Base-by-base conservation (phyloP, 2,113 vertebrate species). In the Camelus bactrianus region DNA sequence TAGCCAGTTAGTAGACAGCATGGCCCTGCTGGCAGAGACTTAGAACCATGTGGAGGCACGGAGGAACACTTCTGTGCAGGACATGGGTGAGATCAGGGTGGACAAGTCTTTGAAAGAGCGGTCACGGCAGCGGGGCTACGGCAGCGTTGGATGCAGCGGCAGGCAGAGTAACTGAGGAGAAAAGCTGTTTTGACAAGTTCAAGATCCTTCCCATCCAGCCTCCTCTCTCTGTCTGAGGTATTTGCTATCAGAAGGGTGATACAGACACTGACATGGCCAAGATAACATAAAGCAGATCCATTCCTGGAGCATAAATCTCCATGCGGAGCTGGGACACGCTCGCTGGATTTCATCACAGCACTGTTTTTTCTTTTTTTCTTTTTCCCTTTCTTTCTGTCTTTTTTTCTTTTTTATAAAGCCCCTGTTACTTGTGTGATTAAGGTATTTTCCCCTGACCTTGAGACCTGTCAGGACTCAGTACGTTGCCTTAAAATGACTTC, bases 131-230 rank as follows among this genome's bases (percentile, higher is more conserved):
- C 8, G 60, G 88, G 89, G n/a, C 22, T 62, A 56, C 17, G 0
- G 12, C 64, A 24, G 1, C 64, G 64, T 5, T 2, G 22, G 94
- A 67, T 0, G 48, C 0, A 42, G 38, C 5, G 38, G 3, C 13
- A 83, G 17, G 83, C 15, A 62, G 28, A 48, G 56, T 62, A 1
- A 12, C 94, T n/a, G 91, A 83, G 35, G 26, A n/a, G 91, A 92
- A 95, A 98, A 97, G 93, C 89, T 93, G 28, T 77, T 97, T 93
- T 94, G 97, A 79, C 82, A 88, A 93, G 81, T 46, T 91, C 76
- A 96, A 85, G 92, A 91, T n/a, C 64, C 81, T 81, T 76, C 56
- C 46, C 19, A 86, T 60, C 3, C 50, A 24, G 8, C 5, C 94
- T 96, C 96, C 87, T 46, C 3, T 54, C 0, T 9, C 54, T 0